Base-by-base conservation (phyloP, 2,888 invertebrate genomes). In the Polyploca ridens region DNA sequence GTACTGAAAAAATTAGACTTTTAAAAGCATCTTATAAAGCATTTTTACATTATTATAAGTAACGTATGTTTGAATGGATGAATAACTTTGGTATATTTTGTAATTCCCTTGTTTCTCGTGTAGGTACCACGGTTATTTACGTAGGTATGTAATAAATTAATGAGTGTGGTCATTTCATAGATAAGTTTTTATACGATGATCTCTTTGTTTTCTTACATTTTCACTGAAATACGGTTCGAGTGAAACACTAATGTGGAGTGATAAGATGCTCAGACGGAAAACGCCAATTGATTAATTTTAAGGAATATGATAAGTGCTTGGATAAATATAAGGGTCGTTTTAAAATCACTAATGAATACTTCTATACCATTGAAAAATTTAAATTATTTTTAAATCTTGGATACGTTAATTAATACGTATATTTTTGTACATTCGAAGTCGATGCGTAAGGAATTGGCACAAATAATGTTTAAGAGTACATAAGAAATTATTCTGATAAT, bases 121-220 rank as follows among this genome's bases (percentile, higher is more conserved):
- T 85, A 81, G 84, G 77, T 81, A 83, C 83, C 81, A 75, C 79
- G 77, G 80, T 80, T 81, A 79, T 83, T 79, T 85, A 78, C 77
- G 61, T n/a, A 38, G 35, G 3, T 38, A 16, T 41, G n/a, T 19
- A 61, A 80, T 76, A 78, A 82, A 77, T 77, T 81, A 78, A 83
- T 88, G 86, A 83, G 90, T 91, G 90, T 90, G 88, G 86, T 91
- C 86, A 41, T 41, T 41, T 41, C 41, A 85, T 89, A 86, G 87
- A 80, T 85, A 83, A 80, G 77, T 78, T 75, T 89, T 87, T 89
- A 84, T 87, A 82, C 75, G 84, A 83, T 75, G 70, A 81, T 90
- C 90, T 92, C 91, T 90, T 92, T 81, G 90, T 93, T 93, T 90
- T 84, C 83, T 93, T 93, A 92, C 94, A 93, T 91, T 93, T 91